Evolutionary conservation across 2,888 invertebrate species (phyloP).

Genomic region (Clusia tigrina): DNA sequence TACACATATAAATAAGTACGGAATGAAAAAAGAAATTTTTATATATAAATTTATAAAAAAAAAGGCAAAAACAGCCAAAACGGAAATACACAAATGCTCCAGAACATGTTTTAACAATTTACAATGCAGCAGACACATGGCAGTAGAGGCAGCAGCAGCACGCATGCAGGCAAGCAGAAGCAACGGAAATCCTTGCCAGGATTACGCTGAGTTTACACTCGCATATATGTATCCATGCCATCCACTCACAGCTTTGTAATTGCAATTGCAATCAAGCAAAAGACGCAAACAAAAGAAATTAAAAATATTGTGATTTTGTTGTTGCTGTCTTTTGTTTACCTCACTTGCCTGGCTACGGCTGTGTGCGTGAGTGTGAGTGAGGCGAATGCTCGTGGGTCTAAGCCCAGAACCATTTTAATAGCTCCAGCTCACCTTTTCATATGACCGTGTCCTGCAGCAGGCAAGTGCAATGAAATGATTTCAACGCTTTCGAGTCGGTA

Average conservation of each 20-base stretch:
- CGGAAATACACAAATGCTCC: not conserved
- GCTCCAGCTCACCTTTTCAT: not conserved
- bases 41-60: not conserved
- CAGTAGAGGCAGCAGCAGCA: not conserved
- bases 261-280: not conserved
- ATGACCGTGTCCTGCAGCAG: not conserved
- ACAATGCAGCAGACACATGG: not conserved
- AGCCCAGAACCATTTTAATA: no score
- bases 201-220: not conserved
- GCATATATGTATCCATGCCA: not conserved
- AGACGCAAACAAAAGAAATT: slow-evolving; percentile 1
- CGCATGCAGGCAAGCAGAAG: no score
- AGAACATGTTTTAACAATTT: slow-evolving; percentile 5
- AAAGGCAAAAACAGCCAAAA: no score
- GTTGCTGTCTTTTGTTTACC: not conserved
- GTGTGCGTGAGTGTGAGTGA: not conserved
- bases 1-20: no score
- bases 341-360: not conserved
- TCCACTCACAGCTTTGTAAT: not conserved
- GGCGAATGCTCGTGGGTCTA: not conserved
- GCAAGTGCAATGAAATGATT: not conserved
- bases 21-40: no score
- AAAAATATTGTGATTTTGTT: slow-evolving; percentile 3
- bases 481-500: slow-evolving; percentile 12
- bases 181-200: slow-evolving; percentile 5